Evolutionary conservation across 2,888 invertebrate species (phyloP), one percentile per base, ranked within the genome.

Genomic region (Amblyjoppa fuscipennis): DNA sequence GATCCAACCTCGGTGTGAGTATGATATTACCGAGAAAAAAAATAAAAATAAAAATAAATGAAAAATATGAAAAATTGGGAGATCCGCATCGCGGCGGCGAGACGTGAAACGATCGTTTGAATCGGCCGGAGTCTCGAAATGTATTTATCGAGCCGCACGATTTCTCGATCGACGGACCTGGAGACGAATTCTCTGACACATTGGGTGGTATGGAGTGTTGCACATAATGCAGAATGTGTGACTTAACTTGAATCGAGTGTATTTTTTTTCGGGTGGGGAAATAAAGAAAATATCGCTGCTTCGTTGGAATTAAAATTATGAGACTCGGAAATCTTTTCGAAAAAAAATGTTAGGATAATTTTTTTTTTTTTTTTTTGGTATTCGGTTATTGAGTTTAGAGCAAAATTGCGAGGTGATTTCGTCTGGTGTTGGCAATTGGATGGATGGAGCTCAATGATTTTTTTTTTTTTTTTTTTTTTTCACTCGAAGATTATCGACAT

Each of bases 31-130:
- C 59, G 59, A 59, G 25, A 20, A 31, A 70, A 6, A 56, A 31
- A 20, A 45, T 3, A 31, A 11, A 34, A 34, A 34, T 11, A 11
- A 0, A 11, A 2, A 41, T 7, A 41, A 9, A 9, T 5, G 31
- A 20, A 71, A 20, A 59, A 59, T 0, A 9, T 56, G 38, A 28
- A 49, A 75, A 51, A 20, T 20, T 20, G 61, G 34, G 61, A 75
- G 38, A 31, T 41, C 49, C 49, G 61, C 31, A 59, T n/a, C 16
- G 61, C 61, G 41, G 6, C 28, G 45, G 11, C 45, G 31, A 13
- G 11, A 74, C 73, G 73, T 1, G n/a, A 74, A 59, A 41, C 45
- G 73, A 74, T 59, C 59, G 41, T 6, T 73, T 16, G 73, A 73
- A 59, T 59, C 38, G 6, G 6, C 28, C 73, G 38, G 41, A 56